Conservation (phyloP, 2,888 invertebrate genomes). For the Dicycla oo region DNA sequence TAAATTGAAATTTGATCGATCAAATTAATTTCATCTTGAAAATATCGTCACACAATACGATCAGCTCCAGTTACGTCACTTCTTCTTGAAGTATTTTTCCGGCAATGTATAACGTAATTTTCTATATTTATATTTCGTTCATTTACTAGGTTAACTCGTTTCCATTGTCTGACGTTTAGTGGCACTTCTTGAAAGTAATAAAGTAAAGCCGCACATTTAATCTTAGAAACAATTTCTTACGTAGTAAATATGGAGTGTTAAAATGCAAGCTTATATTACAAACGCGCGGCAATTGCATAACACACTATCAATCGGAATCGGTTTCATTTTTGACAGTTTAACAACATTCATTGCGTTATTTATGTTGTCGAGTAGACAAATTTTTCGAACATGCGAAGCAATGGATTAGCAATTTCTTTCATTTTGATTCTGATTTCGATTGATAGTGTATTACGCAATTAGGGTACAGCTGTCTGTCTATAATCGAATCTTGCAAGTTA, state of each 20-base stretch:
- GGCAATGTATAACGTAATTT: not conserved
- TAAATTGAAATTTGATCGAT: constrained; percentile 36
- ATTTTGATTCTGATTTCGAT: too few relatives aligned
- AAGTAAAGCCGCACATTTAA: constrained; percentile 6
- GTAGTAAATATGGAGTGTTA: not conserved
- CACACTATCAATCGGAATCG: too few relatives aligned
- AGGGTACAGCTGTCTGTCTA: too few relatives aligned
- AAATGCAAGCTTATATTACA: constrained; percentile 8
- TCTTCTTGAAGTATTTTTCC: constrained; percentile 11
- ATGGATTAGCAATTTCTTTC: too few relatives aligned
- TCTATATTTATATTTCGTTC: constrained; percentile 18
- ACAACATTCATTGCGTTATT: too few relatives aligned
- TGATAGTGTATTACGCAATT: too few relatives aligned
- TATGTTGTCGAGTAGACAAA: too few relatives aligned
- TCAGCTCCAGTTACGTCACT: constrained; percentile 20
- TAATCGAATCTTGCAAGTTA: too few relatives aligned
- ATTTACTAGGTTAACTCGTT: constrained; percentile 31
- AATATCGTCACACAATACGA: constrained; percentile 26
- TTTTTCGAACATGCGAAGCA: too few relatives aligned
- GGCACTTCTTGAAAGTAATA: constrained; percentile 36
- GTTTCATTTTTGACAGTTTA: too few relatives aligned
- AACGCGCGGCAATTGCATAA: too few relatives aligned
- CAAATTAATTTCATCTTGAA: constrained; percentile 31
- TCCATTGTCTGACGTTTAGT: constrained; percentile 29
- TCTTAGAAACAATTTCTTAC: constrained; percentile 12